Percentiles rank a stretch among this genome's conserved stretches.
phyloP scores from a whole-genome alignment of 2,113 vertebrate genomes.

The Carlito syrichta region DNA sequence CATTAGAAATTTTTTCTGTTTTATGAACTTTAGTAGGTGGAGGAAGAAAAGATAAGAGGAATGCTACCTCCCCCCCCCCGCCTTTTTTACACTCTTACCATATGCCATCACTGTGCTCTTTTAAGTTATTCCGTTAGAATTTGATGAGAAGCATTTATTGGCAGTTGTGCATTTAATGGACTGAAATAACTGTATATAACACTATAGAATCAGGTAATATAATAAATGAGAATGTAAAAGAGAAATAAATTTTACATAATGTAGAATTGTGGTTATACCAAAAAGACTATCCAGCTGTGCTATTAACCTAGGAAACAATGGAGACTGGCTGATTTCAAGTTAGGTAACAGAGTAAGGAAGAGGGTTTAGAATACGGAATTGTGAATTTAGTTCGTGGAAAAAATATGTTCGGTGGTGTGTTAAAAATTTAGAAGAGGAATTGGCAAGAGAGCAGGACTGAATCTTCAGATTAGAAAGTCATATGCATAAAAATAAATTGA shows the following conservation, averaged over 20 bases:
- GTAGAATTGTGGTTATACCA: not conserved
- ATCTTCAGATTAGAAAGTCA: not conserved
- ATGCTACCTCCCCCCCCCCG: too few relatives aligned
- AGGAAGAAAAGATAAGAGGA: not conserved
- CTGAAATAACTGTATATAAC: not conserved
- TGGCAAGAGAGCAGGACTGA: not conserved
- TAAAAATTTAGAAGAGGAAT: not conserved
- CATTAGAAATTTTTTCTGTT: not conserved
- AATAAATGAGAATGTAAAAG: not conserved
- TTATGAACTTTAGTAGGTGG: not conserved
- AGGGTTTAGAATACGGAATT: not conserved
- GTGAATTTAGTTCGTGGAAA: not conserved
- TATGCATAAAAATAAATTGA: not conserved
- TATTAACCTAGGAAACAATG: not conserved
- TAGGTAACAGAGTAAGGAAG: not conserved
- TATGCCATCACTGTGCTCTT: not conserved
- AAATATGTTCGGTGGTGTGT: not conserved
- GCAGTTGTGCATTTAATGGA: not conserved
- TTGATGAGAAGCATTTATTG: not conserved
- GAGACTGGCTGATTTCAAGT: not conserved
- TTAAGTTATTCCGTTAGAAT: not conserved
- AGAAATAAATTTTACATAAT: not conserved
- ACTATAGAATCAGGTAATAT: not conserved
- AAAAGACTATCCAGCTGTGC: not conserved
- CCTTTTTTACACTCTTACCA: not conserved